phyloP scores from a whole-genome alignment of 2,888 invertebrate species.

The Dicranocentrus wangi region DNA sequence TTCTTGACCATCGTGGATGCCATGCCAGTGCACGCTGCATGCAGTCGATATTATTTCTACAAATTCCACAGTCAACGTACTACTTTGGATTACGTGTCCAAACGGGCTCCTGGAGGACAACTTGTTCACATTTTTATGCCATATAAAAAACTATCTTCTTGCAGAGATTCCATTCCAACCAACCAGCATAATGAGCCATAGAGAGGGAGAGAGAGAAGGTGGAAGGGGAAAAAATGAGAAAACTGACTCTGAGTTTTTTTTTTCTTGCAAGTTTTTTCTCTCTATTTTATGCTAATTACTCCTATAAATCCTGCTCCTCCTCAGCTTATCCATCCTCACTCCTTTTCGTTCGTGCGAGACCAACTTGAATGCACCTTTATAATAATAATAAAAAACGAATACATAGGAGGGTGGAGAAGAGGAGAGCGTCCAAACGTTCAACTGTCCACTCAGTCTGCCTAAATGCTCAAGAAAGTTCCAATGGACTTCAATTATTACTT shows the following conservation, averaged over 20 bases:
- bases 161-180: neutral
- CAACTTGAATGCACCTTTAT: conserved; percentile 7
- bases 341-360: neutral
- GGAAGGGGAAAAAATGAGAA: neutral
- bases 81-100: neutral
- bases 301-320: conserved; percentile 5
- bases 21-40: conserved; percentile 4
- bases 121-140: conserved; percentile 13
- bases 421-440: too few species aligned
- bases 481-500: too few species aligned
- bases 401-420: too few species aligned
- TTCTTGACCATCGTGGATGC: conserved; percentile 2
- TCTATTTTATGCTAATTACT: conserved; percentile 35
- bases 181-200: neutral
- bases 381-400: too few species aligned
- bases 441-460: too few species aligned
- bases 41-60: neutral
- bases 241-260: conserved; percentile 24
- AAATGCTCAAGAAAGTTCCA: too few species aligned
- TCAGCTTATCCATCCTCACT: conserved; percentile 2
- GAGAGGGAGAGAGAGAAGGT: too few species aligned
- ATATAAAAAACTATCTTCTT: conserved; percentile 33
- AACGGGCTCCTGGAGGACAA: conserved; percentile 38
- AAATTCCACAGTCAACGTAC: too few species aligned
- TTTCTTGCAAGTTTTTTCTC: conserved; percentile 24